These are phyloP conservation scores for Strigamia crassipes DNA, from an alignment of 2,888 invertebrate genomes.

Conservation along the genomic window DNA sequence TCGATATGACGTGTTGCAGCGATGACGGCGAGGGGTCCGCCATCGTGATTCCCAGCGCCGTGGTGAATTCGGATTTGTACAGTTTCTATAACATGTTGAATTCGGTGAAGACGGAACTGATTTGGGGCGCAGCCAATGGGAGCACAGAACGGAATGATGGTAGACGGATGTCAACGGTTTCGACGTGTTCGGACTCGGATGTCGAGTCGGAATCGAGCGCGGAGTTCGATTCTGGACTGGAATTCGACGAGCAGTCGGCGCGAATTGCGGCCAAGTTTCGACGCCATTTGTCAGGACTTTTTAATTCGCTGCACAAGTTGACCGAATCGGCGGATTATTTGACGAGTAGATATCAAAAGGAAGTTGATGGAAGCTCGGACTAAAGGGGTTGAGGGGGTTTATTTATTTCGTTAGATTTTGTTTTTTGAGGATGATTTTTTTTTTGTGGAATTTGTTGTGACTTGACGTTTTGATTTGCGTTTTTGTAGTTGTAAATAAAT, in stretches of 20 bases:
- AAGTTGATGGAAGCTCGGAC: conserved; percentile 69
- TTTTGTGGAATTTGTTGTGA: too few relatives aligned
- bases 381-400: too few relatives aligned
- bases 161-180: conserved; percentile 75
- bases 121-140: conserved; percentile 68
- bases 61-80: conserved; percentile 66
- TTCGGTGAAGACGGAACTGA: conserved; percentile 81
- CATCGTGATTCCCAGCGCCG: conserved; percentile 47
- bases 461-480: too few relatives aligned
- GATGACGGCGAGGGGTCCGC: not conserved
- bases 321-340: conserved; percentile 86
- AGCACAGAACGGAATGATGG: conserved; percentile 52
- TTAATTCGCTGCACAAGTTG: conserved; percentile 80
- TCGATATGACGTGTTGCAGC: conserved; percentile 76
- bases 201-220: conserved; percentile 76
- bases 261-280: conserved; percentile 75
- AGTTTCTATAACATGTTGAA: conserved; percentile 85
- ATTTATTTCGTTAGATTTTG: too few relatives aligned
- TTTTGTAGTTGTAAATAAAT: too few relatives aligned
- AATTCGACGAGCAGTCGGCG: conserved; percentile 58
- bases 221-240: conserved; percentile 63
- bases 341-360: conserved; percentile 85
- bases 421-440: too few relatives aligned
- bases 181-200: conserved; percentile 65
- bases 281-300: conserved; percentile 80